phyloP scores from a whole-genome alignment of 2,888 invertebrate species.

The Eupithecia subumbrata region DNA sequence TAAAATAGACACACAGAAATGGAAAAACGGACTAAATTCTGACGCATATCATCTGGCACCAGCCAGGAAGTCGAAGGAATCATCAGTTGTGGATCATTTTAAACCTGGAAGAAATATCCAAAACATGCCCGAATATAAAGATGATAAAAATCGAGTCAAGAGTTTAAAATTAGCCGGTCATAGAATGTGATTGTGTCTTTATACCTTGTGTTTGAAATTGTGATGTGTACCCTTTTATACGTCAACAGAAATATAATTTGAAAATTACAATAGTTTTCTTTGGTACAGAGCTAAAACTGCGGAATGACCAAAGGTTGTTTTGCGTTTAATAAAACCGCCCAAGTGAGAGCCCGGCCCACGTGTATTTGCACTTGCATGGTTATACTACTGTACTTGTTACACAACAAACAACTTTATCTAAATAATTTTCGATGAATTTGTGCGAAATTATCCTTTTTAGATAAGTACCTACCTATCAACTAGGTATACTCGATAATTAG shows the following conservation, averaged over 20 bases:
- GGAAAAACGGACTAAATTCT: conserved; percentile 45
- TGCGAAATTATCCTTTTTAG: too few relatives aligned
- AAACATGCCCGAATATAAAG: conserved; percentile 53
- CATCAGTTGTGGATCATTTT: conserved; percentile 19
- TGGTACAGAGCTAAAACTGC: not conserved
- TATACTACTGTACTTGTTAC: too few relatives aligned
- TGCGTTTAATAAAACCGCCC: too few relatives aligned
- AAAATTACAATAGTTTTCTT: not conserved
- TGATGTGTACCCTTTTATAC: not conserved
- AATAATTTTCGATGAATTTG: too few relatives aligned
- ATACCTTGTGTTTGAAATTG: not conserved
- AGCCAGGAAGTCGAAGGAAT: conserved; percentile 39
- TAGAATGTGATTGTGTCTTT: conserved; percentile 50
- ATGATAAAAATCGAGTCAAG: conserved; percentile 66
- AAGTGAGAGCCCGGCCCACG: too few relatives aligned
- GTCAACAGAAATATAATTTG: not conserved
- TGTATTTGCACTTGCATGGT: too few relatives aligned
- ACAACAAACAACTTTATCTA: too few relatives aligned
- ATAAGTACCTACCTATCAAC: too few relatives aligned
- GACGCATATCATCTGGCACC: conserved; percentile 38
- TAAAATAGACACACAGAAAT: conserved; percentile 58
- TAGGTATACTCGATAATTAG: too few relatives aligned
- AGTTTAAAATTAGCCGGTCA: conserved; percentile 76
- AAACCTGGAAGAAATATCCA: conserved; percentile 51
- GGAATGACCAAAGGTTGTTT: too few relatives aligned